phyloP scores from a whole-genome alignment of 2,113 vertebrate genomes.

The Hippocampus comes region DNA sequence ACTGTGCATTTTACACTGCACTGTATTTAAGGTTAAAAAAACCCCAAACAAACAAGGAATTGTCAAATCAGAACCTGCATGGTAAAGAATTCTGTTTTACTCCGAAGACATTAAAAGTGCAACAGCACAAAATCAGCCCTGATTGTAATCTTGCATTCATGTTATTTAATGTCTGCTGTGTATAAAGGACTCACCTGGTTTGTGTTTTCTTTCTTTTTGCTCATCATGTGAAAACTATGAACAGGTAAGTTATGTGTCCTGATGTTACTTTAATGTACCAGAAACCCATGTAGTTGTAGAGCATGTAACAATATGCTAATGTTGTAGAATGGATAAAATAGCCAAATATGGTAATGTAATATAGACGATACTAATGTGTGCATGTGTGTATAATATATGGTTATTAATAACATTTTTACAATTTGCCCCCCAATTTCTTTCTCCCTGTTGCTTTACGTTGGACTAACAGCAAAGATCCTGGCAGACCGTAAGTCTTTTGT shows the following conservation, averaged over 20 bases:
- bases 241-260: not conserved
- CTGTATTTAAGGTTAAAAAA: no score
- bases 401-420: conserved; percentile 29
- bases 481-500: conserved; percentile 84
- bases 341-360: not conserved
- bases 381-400: not conserved
- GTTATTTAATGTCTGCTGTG: not conserved
- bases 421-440: conserved; percentile 14
- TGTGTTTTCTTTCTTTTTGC: not conserved
- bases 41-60: no score
- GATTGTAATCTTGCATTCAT: not conserved
- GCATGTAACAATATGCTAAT: not conserved
- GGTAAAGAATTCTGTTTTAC: no score
- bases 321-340: not conserved
- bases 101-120: no score
- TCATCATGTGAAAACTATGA: not conserved
- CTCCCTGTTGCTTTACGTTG: conserved; percentile 48
- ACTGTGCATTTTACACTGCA: no score
- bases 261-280: not conserved
- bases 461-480: conserved; percentile 96
- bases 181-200: not conserved
- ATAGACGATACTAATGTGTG: not conserved
- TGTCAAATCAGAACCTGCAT: no score
- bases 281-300: not conserved
- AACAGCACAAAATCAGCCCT: no score